phyloP scores from a whole-genome alignment of 2,113 vertebrate species.

The Cyprinus carpio region DNA sequence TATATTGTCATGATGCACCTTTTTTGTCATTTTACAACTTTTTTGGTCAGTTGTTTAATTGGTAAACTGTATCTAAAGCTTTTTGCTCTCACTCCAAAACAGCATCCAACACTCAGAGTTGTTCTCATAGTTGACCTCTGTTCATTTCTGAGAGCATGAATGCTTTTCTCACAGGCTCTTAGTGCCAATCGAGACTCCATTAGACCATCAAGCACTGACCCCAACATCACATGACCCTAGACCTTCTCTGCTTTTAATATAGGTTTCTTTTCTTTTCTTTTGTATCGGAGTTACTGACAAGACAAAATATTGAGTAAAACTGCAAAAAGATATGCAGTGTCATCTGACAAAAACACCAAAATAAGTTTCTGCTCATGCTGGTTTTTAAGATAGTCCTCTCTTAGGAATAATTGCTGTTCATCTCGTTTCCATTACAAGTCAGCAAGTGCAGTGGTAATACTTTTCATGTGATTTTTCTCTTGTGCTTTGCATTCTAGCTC shows the following conservation, averaged over 20 bases:
- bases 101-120: constrained; percentile 24
- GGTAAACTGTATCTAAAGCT: neutral
- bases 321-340: neutral
- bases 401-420: constrained; percentile 29
- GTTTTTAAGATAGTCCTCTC: neutral
- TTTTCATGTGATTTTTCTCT: constrained; percentile 47
- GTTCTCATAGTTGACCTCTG: constrained; percentile 2
- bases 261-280: neutral
- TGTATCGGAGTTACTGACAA: neutral
- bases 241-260: neutral
- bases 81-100: neutral
- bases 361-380: neutral
- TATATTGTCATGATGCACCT: neutral
- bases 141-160: neutral
- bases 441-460: constrained; percentile 23
- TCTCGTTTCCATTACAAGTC: constrained; percentile 29
- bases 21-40: neutral
- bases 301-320: neutral
- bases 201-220: constrained; percentile 21
- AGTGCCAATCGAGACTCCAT: constrained; percentile 7
- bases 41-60: neutral
- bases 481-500: constrained; percentile 34
- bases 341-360: neutral
- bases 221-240: constrained; percentile 1
- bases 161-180: constrained; percentile 20